Base-by-base conservation (phyloP, 2,888 invertebrate genomes). In the Gymnosoma rotundatum region DNA sequence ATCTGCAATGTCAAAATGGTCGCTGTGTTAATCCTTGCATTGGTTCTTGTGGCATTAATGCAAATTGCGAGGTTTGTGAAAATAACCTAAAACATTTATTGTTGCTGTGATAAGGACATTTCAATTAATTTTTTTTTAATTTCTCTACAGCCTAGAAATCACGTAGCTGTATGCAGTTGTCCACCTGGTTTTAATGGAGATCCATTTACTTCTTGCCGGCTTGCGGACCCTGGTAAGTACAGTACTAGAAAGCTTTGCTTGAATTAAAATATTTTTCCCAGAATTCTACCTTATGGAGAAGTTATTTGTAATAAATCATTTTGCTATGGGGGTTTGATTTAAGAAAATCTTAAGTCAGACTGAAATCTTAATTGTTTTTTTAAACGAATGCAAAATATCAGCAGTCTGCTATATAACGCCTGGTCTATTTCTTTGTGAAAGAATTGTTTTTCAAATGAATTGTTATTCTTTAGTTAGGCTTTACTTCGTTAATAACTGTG, bases 21-120 rank as follows among this genome's bases (percentile, higher is more conserved):
- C 94, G 94, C 80, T 97, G 97, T 90, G 93, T 96, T 70, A 96
- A 96, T 91, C 96, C 96, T 4, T 97, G 97, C 89, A 93, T 94
- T 10, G 95, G 95, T 20, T 93, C 95, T 32, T 97, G 97, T 88
- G 97, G 97, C 16, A 88, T 93, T 42, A 95, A 96, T 89, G 96
- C 97, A 32, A 94, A 95, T 87, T 97, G 97, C 90, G 94, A 95
- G 83, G 95, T 96, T 80, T 92, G 92, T 90, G 70, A 10, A 66
- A 20, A 64, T 21, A 21, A 8, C 7, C n/a, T n/a, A 9, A 25
- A 25, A 25, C 1, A 20, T 8, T 32, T 32, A 32, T 32, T 32
- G 25, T 32, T 32, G 5, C 25, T 32, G 25, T 32, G 25, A 32
- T 2, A 32, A 32, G 6, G 7, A 32, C 8, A 32, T 32, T 32